Evolutionary conservation across 2,888 invertebrate genomes (phyloP), one percentile per base, ranked within the genome.

Genomic region (Cylindroiulus punctatus): DNA sequence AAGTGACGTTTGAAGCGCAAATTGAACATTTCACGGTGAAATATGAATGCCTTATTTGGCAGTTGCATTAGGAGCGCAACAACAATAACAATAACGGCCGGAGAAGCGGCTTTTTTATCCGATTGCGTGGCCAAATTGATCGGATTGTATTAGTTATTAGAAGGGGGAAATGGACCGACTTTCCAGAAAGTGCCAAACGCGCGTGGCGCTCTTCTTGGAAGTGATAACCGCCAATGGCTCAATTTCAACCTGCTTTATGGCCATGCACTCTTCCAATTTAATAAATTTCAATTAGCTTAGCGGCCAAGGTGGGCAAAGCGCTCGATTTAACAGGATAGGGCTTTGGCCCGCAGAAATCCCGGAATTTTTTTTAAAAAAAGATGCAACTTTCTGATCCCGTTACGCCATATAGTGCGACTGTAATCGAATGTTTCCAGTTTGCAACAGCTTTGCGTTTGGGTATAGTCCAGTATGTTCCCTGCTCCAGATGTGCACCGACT

Each of bases 1-100:
- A 52, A 52, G 52, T 52, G 52, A 52, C 52, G 52, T 52, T 52
- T 52, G 52, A 52, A n/a, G 52, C 52, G 52, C 52, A 52, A 52
- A 52, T 52, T 52, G 52, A 52, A 52, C 52, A 52, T 52, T 52
- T 52, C 52, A 52, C 52, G 52, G 52, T 52, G 52, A 52, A 52
- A 52, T 52, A 52, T 52, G 52, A 52, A 52, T 52, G 52, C 52
- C 52, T 52, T 52, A 52, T 52, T 52, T 52, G 52, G 52, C 52
- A 52, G 52, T 52, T 52, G 52, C 52, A 52, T 52, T 52, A 52
- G 52, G 52, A 52, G n/a, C n/a, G 52, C 52, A 52, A 52, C 52
- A 52, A 52, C 52, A 52, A 52, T 52, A 52, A 52, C 52, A 52
- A 52, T 52, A 52, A 52, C 52, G 52, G 52, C 52, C n/a, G 52